These are phyloP conservation scores for Lithobius niger DNA, from an alignment of 1,140 invertebrate species.

Conservation along the genomic window DNA sequence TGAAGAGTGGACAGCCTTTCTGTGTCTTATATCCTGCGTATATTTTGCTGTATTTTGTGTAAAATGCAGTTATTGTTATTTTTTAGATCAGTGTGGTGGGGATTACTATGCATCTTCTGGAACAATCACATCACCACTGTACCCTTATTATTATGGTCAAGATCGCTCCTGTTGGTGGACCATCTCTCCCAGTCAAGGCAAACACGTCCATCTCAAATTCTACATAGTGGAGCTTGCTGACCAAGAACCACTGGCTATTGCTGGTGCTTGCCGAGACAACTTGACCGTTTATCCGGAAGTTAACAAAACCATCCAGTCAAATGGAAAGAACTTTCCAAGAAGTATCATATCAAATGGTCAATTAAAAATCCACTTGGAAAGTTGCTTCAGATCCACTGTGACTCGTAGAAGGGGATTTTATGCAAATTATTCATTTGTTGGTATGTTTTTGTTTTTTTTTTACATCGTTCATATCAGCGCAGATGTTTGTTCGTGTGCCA, in stretches of 20 bases:
- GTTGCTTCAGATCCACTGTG: conserved; percentile 21
- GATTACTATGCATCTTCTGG: conserved; percentile 14
- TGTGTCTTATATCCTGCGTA: too few relatives aligned
- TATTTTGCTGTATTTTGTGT: too few relatives aligned
- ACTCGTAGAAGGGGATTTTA: conserved; percentile 19
- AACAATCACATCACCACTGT: conserved; percentile 19
- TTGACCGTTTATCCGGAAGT: conserved; percentile 16
- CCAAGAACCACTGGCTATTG: conserved; percentile 8
- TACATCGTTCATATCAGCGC: not conserved
- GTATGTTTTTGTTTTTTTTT: conserved; percentile 8
- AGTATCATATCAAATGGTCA: conserved; percentile 20
- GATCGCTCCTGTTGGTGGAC: conserved; percentile 20
- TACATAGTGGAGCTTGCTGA: conserved; percentile 20
- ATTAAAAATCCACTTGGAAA: conserved; percentile 17
- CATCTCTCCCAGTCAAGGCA: conserved; percentile 17
- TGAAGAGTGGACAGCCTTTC: too few relatives aligned
- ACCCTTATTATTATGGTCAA: conserved; percentile 23
- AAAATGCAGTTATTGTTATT: too few relatives aligned
- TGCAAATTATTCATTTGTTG: conserved; percentile 17
- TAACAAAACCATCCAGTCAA: conserved; percentile 10
- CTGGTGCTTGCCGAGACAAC: conserved; percentile 16
- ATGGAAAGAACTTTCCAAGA: conserved; percentile 19
- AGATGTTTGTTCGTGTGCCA: not conserved
- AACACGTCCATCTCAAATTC: conserved; percentile 21
- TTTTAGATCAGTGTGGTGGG: conserved; percentile 12